phyloP scores from a whole-genome alignment of 1,140 invertebrate genomes.

The Scaptomyza hsui region DNA sequence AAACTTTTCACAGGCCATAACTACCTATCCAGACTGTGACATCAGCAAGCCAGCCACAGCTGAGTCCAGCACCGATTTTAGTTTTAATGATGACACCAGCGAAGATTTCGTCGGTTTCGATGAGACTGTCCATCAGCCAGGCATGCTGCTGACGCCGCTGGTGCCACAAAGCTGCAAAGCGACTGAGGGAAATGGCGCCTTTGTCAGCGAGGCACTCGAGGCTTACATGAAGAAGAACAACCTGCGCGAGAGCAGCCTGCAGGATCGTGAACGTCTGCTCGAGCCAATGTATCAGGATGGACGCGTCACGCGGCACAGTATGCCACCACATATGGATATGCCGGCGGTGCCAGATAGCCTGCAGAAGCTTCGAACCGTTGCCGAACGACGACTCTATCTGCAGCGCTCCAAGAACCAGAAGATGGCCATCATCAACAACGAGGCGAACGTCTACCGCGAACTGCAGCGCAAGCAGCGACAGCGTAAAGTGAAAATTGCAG shows the following conservation, averaged over 20 bases:
- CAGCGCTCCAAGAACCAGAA: constrained; percentile 72
- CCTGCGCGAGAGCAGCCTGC: constrained; percentile 14
- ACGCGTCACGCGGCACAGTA: constrained; percentile 61
- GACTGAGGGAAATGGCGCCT: constrained; percentile 54
- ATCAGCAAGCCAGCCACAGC: background rate
- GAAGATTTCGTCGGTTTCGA: constrained; percentile 81
- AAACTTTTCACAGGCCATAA: constrained; percentile 15
- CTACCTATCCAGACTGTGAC: background rate
- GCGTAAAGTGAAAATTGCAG: constrained; percentile 59
- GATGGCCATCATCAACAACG: constrained; percentile 81
- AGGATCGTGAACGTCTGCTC: constrained; percentile 54
- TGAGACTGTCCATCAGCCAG: constrained; percentile 70
- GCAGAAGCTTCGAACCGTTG: constrained; percentile 72
- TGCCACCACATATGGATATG: constrained; percentile 73
- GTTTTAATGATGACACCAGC: constrained; percentile 40
- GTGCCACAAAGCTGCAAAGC: constrained; percentile 66
- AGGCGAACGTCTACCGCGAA: constrained; percentile 75
- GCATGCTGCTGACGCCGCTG: constrained; percentile 76
- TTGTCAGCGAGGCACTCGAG: constrained; percentile 72
- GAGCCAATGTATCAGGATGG: constrained; percentile 73
- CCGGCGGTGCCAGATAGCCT: constrained; percentile 72
- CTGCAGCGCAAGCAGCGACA: constrained; percentile 71
- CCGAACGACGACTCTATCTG: constrained; percentile 70
- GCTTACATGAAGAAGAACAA: constrained; percentile 73
- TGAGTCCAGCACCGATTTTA: background rate